phyloP scores from a whole-genome alignment of 2,113 vertebrate genomes.

The Suricata suricatta region DNA sequence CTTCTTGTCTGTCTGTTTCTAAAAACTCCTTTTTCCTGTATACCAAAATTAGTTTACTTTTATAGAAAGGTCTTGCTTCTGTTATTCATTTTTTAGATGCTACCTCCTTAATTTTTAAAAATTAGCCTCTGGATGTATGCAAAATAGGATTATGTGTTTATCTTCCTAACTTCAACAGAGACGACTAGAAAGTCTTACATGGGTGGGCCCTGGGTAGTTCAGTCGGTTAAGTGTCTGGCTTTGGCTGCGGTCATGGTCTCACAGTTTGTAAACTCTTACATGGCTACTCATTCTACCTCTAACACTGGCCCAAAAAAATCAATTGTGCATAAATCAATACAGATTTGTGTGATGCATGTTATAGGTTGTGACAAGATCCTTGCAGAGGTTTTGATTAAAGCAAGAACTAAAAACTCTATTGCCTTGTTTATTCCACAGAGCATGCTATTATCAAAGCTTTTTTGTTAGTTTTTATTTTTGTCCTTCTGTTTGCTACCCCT shows the following conservation, averaged over 20 bases:
- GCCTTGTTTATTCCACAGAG: background rate
- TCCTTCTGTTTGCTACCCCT: background rate
- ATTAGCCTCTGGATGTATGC: background rate
- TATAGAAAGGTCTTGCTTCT: slow-evolving; percentile 21
- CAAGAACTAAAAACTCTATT: background rate
- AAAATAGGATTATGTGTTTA: slow-evolving; percentile 9
- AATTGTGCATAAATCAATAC: background rate
- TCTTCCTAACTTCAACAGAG: background rate
- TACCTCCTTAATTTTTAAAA: background rate
- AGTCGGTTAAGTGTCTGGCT: too few species aligned
- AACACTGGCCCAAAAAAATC: background rate
- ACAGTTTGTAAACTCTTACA: background rate
- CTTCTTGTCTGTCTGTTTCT: slow-evolving; percentile 39
- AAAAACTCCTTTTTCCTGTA: slow-evolving; percentile 54
- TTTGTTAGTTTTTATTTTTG: background rate
- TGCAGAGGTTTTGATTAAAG: background rate
- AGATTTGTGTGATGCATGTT: background rate
- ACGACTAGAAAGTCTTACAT: background rate
- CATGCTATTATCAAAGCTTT: background rate
- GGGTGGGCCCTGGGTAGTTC: too few species aligned
- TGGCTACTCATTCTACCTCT: background rate
- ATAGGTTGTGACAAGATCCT: background rate
- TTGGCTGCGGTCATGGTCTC: too few species aligned
- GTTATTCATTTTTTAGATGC: slow-evolving; percentile 23
- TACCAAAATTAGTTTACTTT: slow-evolving; percentile 49